Evolutionary conservation across 2,113 vertebrate species (phyloP).

Genomic region (Erinaceus europaeus): DNA sequence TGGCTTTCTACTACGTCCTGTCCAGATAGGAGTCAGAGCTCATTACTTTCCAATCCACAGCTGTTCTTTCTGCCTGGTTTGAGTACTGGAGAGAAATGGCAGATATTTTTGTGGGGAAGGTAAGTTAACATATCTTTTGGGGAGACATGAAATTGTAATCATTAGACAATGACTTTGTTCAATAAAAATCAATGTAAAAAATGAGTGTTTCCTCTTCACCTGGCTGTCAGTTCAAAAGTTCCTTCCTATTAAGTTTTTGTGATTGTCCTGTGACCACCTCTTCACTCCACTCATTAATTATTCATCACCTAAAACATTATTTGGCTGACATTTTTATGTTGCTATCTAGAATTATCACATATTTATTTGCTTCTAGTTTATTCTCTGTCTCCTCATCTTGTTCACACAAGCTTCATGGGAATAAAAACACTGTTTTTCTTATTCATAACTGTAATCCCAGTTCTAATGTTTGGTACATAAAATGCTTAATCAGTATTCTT

Average conservation of each 20-base stretch:
- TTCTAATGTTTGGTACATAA: neutral
- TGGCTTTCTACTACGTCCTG: neutral
- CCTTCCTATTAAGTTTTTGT: neutral
- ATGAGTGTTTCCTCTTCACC: neutral
- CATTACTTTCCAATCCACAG: accelerated
- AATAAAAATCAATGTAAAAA: too few relatives aligned
- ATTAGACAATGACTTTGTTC: too few relatives aligned
- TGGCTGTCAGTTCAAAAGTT: neutral
- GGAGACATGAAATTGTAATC: too few relatives aligned
- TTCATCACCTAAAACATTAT: neutral
- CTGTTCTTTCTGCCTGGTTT: too few relatives aligned
- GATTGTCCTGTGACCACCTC: too few relatives aligned
- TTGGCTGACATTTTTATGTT: neutral
- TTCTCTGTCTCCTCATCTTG: neutral
- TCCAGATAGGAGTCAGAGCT: too few relatives aligned
- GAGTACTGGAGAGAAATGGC: too few relatives aligned
- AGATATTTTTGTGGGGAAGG: too few relatives aligned
- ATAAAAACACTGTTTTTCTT: neutral
- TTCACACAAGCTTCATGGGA: neutral
- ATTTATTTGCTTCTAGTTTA: neutral
- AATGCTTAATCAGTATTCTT: neutral
- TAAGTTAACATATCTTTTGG: too few relatives aligned
- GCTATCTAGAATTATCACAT: neutral
- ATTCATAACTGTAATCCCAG: neutral
- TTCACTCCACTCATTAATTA: neutral